Evolutionary conservation across 2,797 vertebrate genomes (phyloP), one percentile per base, ranked within the genome.

Genomic region (Enteromius anoplus): DNA sequence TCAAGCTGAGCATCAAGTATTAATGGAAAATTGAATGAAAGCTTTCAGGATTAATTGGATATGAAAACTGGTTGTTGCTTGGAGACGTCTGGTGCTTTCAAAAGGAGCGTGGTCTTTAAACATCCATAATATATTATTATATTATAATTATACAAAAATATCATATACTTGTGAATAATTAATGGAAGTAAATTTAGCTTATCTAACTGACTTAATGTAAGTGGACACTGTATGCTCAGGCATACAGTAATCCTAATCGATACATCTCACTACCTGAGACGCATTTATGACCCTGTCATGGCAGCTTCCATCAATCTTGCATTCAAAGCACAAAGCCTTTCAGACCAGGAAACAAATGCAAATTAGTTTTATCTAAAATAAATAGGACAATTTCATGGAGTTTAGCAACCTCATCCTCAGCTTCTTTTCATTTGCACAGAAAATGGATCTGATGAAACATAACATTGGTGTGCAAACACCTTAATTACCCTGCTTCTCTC

Each of bases 361-460:
- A 87, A 88, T 85, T 78, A 83, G 83, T 82, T 84, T 84, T 84
- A 84, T 88, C 81, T 85, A 53, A 73, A 80, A 88, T 88, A 86
- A 91, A 89, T 81, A 82, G 86, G 84, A 86, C 81, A 84, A 87
- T 90, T 89, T 91, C 86, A 87, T 78, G 84, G 83, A 87, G 75
- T 84, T 88, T 81, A 86, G 83, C 75, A 58, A 84, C 72, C 79
- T 80, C 84, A 86, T 87, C 81, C 82, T 71, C 65, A 84, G 82
- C 84, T 83, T 84, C 78, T 85, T 89, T 87, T 88, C 79, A 88
- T 85, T 88, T 90, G 75, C 80, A 79, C 82, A 78, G 84, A 86
- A 89, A 88, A 86, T 84, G 81, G 84, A 72, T 86, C 84, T 78
- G 78, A 86, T 86, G 87, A 89, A 89, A 88, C 78, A 71, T 75